Percentiles rank a stretch among this genome's conserved stretches.
phyloP scores from a whole-genome alignment of 1,140 invertebrate genomes.

The Aricia agestis region DNA sequence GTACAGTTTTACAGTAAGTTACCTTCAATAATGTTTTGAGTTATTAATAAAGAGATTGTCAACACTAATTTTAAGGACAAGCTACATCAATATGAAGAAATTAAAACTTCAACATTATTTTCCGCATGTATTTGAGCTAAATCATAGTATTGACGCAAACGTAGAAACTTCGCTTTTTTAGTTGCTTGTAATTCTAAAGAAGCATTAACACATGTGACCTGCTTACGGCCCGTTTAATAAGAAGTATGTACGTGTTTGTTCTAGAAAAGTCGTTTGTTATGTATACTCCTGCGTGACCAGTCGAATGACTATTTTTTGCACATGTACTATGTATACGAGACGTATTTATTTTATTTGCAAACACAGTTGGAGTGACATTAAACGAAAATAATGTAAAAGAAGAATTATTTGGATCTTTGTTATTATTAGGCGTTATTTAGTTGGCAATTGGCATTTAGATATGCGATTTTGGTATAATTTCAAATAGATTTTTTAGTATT shows the following conservation, averaged over 20 bases:
- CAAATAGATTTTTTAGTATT: too few species aligned
- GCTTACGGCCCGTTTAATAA: background rate
- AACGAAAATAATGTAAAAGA: too few species aligned
- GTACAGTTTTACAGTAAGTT: too few species aligned
- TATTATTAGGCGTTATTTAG: too few species aligned
- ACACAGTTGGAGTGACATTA: background rate
- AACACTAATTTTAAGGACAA: too few species aligned
- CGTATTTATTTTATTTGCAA: background rate
- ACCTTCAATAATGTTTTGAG: too few species aligned
- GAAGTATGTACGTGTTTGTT: conserved; percentile 1
- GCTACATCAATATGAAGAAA: too few species aligned
- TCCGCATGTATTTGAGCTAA: background rate
- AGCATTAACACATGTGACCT: conserved; percentile 1
- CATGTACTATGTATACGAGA: background rate
- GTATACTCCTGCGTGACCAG: conserved; percentile 2
- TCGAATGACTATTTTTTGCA: background rate
- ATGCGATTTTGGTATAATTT: too few species aligned
- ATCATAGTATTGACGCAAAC: background rate
- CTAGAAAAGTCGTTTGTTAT: conserved; percentile 3
- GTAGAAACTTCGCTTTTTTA: background rate
- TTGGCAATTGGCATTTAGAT: too few species aligned
- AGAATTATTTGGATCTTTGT: too few species aligned
- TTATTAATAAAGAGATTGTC: too few species aligned
- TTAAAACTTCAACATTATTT: too few species aligned
- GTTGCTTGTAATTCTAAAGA: conserved; percentile 3